Base-by-base conservation (phyloP, 2,888 invertebrate species). In the Oxystoma pomonae region DNA sequence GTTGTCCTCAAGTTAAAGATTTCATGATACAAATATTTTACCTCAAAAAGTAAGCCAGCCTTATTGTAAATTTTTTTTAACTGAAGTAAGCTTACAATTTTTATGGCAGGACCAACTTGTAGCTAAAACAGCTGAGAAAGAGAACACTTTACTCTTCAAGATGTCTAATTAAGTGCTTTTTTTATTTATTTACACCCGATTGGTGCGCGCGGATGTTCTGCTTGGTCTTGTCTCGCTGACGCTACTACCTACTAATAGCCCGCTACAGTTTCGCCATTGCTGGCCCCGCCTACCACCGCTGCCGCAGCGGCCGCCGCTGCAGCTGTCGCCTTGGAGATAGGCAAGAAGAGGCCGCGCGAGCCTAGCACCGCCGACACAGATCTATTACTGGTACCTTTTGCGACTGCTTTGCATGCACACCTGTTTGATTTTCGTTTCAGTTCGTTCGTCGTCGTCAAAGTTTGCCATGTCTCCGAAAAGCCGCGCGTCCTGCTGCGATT, bases 271-370 rank as follows among this genome's bases (percentile, higher is more conserved):
- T 82, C 84, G 77, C 81, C 83, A 78, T 84, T 85, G 82, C 83
- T 86, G 86, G 86, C 87, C 84, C 78, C 77, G 74, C 69, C 73
- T 70, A 75, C 75, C 68, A 62, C 81, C 82, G 78, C 84, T 84
- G 81, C 83, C 85, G 85, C 85, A 86, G 84, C 83, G 75, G 69
- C 71, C 59, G 72, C 71, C 60, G 74, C 77, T 78, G 81, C 86
- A 82, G 86, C 89, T 83, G 86, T 87, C 83, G 85, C 87, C 85
- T 86, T 91, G 88, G 92, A 93, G 88, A 87, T 90, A 85, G 93
- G 92, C 90, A 94, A 94, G 92, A 95, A 95, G 90, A 93, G 95
- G 86, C 90, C 94, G 87, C 90, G 88, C 83, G 89, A 90, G 84
- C 84, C 86, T 81, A 78, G 79, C 71, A 78, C 86, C 84, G 86